Evolutionary conservation across 2,888 invertebrate species (phyloP).

Genomic region (Myopa testacea): DNA sequence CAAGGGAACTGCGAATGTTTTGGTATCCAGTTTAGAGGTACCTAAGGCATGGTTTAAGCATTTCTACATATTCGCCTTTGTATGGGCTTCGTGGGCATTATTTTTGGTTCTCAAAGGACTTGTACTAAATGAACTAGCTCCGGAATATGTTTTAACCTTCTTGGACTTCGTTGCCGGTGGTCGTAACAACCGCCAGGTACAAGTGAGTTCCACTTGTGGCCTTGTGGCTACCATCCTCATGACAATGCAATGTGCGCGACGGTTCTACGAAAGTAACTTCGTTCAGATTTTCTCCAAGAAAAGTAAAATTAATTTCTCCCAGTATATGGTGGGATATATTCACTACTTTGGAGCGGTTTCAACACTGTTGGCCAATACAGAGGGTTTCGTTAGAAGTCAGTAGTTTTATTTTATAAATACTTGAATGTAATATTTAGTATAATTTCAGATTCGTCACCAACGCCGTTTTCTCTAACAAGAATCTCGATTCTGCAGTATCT

Average conservation of each 20-base stretch:
- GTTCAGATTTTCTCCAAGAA: constrained; percentile 83
- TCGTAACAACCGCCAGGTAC: constrained; percentile 59
- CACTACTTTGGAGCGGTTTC: constrained; percentile 82
- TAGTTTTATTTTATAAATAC: not conserved
- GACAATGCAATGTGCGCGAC: constrained; percentile 77
- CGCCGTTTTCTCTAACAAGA: constrained; percentile 53
- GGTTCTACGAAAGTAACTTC: constrained; percentile 84
- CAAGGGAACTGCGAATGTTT: constrained; percentile 67
- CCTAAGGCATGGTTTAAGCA: constrained; percentile 86
- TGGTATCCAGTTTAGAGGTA: constrained; percentile 72
- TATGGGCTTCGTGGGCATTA: constrained; percentile 69
- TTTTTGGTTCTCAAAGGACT: constrained; percentile 63
- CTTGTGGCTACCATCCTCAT: constrained; percentile 74
- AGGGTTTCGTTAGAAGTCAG: constrained; percentile 72
- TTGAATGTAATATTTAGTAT: not conserved
- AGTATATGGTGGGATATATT: constrained; percentile 80
- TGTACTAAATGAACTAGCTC: constrained; percentile 67
- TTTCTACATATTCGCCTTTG: constrained; percentile 80
- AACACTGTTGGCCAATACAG: constrained; percentile 77
- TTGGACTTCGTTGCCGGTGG: constrained; percentile 68
- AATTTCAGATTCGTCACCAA: constrained; percentile 53
- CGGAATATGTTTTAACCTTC: constrained; percentile 66
- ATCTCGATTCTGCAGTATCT: constrained; percentile 64
- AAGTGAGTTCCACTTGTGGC: constrained; percentile 67
- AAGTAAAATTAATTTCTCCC: constrained; percentile 81